A percentile compares a stretch with the other conserved stretches of the same genome.
Conservation (phyloP, 1,140 invertebrate species). For the Thaumetopoea pityocampa region DNA sequence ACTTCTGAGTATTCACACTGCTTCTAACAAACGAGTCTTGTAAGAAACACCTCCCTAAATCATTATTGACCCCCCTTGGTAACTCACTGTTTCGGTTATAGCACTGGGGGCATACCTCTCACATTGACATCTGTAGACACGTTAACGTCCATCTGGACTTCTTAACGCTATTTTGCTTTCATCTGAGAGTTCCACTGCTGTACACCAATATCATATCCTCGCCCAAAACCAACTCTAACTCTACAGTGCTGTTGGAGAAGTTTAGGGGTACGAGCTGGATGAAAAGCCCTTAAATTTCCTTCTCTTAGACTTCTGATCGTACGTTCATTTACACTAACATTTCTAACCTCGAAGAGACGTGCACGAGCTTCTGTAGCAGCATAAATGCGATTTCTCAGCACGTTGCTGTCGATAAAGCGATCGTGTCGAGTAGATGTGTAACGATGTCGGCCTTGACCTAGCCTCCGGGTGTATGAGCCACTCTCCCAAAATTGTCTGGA, state of each 20-base stretch:
- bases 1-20: slow-evolving; percentile 16
- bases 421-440: too few species aligned
- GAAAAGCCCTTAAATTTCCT: slow-evolving; percentile 1
- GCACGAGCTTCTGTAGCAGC: too few species aligned
- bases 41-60: slow-evolving; percentile 19
- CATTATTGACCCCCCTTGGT: slow-evolving; percentile 19
- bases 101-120: slow-evolving; percentile 15
- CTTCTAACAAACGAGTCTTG: slow-evolving; percentile 16
- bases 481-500: too few species aligned
- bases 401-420: too few species aligned
- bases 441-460: too few species aligned
- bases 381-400: too few species aligned
- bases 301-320: slow-evolving; percentile 11
- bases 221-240: slow-evolving; percentile 4
- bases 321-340: slow-evolving; percentile 2
- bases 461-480: too few species aligned
- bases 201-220: background rate
- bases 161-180: slow-evolving; percentile 15
- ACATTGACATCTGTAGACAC: slow-evolving; percentile 6
- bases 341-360: slow-evolving; percentile 8
- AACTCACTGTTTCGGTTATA: slow-evolving; percentile 17
- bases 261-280: slow-evolving; percentile 1
- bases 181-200: slow-evolving; percentile 1
- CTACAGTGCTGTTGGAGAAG: slow-evolving; percentile 3
- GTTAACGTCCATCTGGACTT: slow-evolving; percentile 14